Percentiles rank a stretch among this genome's conserved stretches.
These are phyloP conservation scores for Colletes collaris DNA, from an alignment of 2,888 invertebrate genomes.

Conservation along the genomic window DNA sequence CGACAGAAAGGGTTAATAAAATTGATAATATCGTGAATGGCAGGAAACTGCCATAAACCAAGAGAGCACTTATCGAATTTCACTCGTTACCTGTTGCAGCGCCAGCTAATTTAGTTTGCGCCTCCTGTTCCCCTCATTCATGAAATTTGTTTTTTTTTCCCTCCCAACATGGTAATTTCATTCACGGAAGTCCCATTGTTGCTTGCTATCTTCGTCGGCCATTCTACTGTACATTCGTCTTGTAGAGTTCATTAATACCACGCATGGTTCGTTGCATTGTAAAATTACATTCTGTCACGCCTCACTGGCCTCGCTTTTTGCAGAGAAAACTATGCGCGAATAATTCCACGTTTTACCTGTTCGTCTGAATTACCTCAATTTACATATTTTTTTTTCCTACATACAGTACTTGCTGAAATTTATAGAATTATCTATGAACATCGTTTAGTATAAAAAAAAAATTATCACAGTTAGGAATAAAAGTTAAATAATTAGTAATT, in stretches of 20 bases:
- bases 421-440: no score
- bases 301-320: conserved; percentile 29
- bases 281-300: conserved; percentile 56
- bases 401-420: no score
- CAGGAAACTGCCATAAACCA: not conserved
- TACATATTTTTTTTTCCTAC: no score
- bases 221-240: conserved; percentile 38
- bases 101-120: conserved; percentile 21
- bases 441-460: no score
- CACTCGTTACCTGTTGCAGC: conserved; percentile 20
- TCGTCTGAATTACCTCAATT: not conserved
- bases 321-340: conserved; percentile 18
- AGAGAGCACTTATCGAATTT: not conserved
- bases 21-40: not conserved
- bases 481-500: no score
- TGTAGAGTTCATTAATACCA: conserved; percentile 29
- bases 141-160: conserved; percentile 15
- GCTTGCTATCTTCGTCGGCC: conserved; percentile 50
- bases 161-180: conserved; percentile 8
- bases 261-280: conserved; percentile 64
- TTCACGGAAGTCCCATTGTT: conserved; percentile 39
- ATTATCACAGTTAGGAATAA: no score
- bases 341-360: conserved; percentile 18
- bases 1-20: no score
- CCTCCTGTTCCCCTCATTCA: conserved; percentile 28